phyloP scores from a whole-genome alignment of 1,140 invertebrate genomes.

The Daktulosphaira vitifoliae region DNA sequence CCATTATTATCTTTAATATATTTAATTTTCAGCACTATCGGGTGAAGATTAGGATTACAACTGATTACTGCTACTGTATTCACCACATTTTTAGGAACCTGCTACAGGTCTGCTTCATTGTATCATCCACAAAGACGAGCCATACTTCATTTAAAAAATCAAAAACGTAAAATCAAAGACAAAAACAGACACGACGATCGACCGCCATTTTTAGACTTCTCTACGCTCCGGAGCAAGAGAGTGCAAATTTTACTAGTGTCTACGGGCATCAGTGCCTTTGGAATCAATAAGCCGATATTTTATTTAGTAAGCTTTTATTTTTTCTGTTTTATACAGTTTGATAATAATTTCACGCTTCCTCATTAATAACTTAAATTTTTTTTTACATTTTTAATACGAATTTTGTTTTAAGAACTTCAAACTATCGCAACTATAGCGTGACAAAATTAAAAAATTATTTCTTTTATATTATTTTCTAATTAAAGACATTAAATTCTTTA shows the following conservation, averaged over 20 bases:
- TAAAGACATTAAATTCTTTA: no score
- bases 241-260: slow-evolving; percentile 73
- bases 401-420: no score
- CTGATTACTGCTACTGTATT: slow-evolving; percentile 74
- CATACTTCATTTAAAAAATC: slow-evolving; percentile 82
- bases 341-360: neutral
- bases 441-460: no score
- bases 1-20: neutral
- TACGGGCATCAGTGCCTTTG: slow-evolving; percentile 63
- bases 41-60: slow-evolving; percentile 80
- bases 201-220: slow-evolving; percentile 77
- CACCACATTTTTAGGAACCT: slow-evolving; percentile 76
- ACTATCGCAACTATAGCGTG: no score
- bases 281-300: slow-evolving; percentile 79
- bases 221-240: slow-evolving; percentile 70
- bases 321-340: neutral
- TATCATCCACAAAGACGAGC: slow-evolving; percentile 83
- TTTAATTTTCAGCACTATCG: slow-evolving; percentile 57
- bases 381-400: no score
- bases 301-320: slow-evolving; percentile 57
- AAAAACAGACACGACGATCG: slow-evolving; percentile 65
- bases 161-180: slow-evolving; percentile 73
- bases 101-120: slow-evolving; percentile 78
- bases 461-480: no score
- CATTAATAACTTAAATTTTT: no score